Percentiles rank a stretch among this genome's conserved stretches.
These are phyloP conservation scores for Dysidea cf. avara DNA, from an alignment of 37 sponge, comb jelly and placozoan genomes.

Conservation along the genomic window DNA sequence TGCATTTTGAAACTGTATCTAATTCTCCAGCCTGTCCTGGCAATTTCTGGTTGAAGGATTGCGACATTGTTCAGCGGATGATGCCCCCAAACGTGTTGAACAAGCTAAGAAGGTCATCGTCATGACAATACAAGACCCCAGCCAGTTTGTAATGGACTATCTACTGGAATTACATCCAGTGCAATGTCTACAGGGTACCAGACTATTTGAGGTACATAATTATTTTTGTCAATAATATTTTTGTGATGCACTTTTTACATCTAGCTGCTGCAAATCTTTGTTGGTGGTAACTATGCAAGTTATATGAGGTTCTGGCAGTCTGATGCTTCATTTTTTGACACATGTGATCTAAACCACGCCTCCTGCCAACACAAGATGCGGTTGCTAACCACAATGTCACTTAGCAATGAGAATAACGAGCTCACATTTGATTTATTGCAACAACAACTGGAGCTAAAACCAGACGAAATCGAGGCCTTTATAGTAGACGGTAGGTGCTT, in stretches of 20 bases:
- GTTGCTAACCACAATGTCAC: constrained; percentile 49
- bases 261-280: constrained; percentile 51
- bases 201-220: constrained; percentile 44
- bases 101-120: constrained; percentile 38
- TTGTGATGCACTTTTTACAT: neutral
- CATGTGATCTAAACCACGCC: constrained; percentile 17
- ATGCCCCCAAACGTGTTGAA: no score
- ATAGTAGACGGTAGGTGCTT: constrained; percentile 52
- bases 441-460: constrained; percentile 37
- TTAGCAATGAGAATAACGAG: constrained; percentile 35
- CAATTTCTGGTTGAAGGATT: no score
- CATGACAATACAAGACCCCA: constrained; percentile 32
- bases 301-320: constrained; percentile 36
- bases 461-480: constrained; percentile 36
- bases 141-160: constrained; percentile 40
- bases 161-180: constrained; percentile 22
- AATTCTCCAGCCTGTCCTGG: no score
- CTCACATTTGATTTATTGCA: constrained; percentile 30
- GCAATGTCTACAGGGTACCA: constrained; percentile 25
- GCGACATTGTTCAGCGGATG: no score
- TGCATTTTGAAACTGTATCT: no score
- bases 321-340: neutral
- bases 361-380: constrained; percentile 57
- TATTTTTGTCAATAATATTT: neutral
- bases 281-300: constrained; percentile 28